Conservation (phyloP, 2,888 invertebrate species). For the Xestia ashworthii region DNA sequence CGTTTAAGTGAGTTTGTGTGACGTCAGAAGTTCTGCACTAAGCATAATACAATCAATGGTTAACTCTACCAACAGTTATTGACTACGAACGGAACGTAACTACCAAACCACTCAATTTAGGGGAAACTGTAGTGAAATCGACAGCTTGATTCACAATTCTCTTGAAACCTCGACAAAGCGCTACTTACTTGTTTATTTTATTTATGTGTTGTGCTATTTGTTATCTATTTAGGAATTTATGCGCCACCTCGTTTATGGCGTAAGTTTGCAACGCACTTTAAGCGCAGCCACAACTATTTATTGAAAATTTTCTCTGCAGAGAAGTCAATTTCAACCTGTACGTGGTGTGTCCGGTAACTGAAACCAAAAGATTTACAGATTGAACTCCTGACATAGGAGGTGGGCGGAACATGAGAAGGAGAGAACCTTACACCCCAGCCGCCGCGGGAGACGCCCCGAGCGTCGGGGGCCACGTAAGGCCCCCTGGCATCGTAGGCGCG, state of each 20-base stretch:
- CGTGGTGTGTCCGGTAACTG: conserved; percentile 24
- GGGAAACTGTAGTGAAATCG: not conserved
- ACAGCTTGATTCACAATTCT: no score
- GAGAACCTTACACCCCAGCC: no score
- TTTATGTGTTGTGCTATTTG: not conserved
- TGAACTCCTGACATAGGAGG: not conserved
- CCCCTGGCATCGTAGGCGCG: no score
- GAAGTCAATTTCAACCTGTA: conserved; percentile 25
- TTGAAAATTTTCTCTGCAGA: conserved; percentile 10
- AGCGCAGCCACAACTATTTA: conserved; percentile 1
- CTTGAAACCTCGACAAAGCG: not conserved
- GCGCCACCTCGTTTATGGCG: not conserved
- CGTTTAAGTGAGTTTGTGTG: conserved; percentile 5
- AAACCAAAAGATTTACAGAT: conserved; percentile 8
- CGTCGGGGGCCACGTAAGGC: no score
- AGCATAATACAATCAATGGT: not conserved
- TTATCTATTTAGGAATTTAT: not conserved
- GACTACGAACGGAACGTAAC: not conserved
- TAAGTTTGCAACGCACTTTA: not conserved
- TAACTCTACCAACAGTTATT: not conserved
- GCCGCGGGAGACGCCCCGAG: no score
- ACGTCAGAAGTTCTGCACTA: not conserved
- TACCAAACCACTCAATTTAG: not conserved
- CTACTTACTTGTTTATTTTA: conserved; percentile 22
- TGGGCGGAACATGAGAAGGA: no score